Conservation (phyloP, 2,113 vertebrate species). For the Brachyhypopomus gauderio region DNA sequence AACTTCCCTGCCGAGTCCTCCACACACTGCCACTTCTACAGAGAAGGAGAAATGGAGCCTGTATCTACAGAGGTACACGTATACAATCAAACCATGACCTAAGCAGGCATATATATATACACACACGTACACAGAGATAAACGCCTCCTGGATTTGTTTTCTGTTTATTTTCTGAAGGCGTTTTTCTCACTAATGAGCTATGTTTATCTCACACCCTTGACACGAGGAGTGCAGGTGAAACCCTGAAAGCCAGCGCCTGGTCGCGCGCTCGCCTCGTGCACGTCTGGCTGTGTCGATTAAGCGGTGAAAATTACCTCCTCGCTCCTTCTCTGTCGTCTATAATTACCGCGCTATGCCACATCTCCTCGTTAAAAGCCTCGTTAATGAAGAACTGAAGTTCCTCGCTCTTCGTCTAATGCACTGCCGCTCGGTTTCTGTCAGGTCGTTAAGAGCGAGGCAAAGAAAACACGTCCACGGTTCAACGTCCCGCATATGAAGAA, state of each 20-base stretch:
- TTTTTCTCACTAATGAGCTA: conserved; percentile 15
- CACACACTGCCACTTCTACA: conserved; percentile 95
- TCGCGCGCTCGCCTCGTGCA: not conserved
- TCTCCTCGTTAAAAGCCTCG: conserved; percentile 36
- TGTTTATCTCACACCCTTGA: conserved; percentile 14
- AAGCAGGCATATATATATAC: not conserved
- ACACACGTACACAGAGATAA: not conserved
- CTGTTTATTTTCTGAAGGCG: not conserved
- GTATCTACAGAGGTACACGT: conserved; percentile 16
- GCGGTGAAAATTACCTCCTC: conserved; percentile 39
- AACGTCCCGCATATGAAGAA: not conserved
- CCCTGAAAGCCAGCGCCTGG: conserved; percentile 12
- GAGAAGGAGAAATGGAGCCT: conserved; percentile 11
- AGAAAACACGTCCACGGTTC: not conserved
- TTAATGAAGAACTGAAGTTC: conserved; percentile 35
- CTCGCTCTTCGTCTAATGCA: conserved; percentile 8
- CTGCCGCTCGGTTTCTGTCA: not conserved
- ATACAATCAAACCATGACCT: conserved; percentile 22
- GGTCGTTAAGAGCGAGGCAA: conserved; percentile 29
- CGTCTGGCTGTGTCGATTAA: conserved; percentile 8
- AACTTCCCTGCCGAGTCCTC: conserved; percentile 88
- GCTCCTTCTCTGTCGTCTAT: conserved; percentile 25
- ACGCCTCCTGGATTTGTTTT: not conserved
- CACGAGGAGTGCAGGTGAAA: conserved; percentile 41
- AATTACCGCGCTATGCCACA: conserved; percentile 42